phyloP scores from a whole-genome alignment of 2,113 vertebrate species.

The Leuciscus idus region DNA sequence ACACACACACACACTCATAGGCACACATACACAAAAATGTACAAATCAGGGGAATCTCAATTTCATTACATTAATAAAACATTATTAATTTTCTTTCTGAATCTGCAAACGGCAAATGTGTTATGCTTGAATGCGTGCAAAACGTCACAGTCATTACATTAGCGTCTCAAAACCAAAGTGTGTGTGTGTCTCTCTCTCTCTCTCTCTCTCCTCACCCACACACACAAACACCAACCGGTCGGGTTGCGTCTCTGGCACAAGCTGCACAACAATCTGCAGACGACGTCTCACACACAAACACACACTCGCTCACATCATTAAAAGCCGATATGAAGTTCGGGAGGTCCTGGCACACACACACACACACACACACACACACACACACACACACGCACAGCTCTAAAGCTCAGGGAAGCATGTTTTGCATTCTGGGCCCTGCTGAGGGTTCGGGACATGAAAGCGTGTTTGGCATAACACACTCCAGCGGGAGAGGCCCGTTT shows the following conservation, averaged over 20 bases:
- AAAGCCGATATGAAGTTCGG: conserved; percentile 49
- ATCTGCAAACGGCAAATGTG: background rate
- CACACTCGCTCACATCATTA: conserved; percentile 53
- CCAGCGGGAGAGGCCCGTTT: conserved; percentile 63
- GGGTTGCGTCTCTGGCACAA: background rate
- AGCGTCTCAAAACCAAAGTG: background rate
- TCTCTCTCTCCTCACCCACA: no score
- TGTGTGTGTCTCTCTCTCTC: background rate
- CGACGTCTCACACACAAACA: conserved; percentile 11
- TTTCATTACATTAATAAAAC: background rate
- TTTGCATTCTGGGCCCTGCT: conserved; percentile 59
- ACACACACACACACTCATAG: no score
- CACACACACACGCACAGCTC: no score
- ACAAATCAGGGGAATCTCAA: background rate
- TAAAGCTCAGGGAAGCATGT: conserved; percentile 53
- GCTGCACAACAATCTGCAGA: background rate
- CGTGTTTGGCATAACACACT: conserved; percentile 62
- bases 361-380: no score
- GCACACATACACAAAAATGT: no score
- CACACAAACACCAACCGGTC: no score
- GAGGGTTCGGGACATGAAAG: conserved; percentile 60
- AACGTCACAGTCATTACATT: background rate
- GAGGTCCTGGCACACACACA: conserved; percentile 26
- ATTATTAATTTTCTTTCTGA: background rate
- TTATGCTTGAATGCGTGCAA: no score